Base-by-base conservation (phyloP, 2,113 vertebrate species). In the Lepisosteus oculatus region DNA sequence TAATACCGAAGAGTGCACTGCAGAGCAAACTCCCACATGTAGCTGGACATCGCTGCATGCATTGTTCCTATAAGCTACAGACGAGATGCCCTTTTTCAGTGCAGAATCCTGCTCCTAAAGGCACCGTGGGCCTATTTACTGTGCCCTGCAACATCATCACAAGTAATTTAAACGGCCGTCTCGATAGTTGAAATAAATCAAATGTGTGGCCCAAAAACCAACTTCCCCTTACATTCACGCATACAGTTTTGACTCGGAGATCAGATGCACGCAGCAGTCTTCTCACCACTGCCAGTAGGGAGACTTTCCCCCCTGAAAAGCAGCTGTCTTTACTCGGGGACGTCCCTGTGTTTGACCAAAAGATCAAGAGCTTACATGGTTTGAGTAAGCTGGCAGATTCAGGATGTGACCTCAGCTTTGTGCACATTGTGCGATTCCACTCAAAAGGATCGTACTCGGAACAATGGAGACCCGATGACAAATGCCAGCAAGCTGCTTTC, bases 341-440 rank as follows among this genome's bases (percentile, higher is more conserved):
- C 64, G 42, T 15, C 43, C 13, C 61, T 41, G 29, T 43, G 17
- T 62, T 61, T 62, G 69, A 62, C 61, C 57, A 70, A 61, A 70
- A 42, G 17, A 55, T 9, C 15, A 47, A 12, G 47, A 9, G 17
- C 13, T 51, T 64, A 61, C 63, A 57, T n/a, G 17, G 55, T 41
- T 72, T 67, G 56, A 65, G 6, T 15, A 51, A 51, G 11, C 71
- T 6, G 43, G 8, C 8, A 43, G 54, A 43, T 9, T 62, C 69
- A 29, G 44, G 44, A 70, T 61, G 15, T 51, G 61, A 71, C 62
- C 70, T 65, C 61, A 65, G 47, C 29, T 61, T 14, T 3, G 47
- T n/a, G 61, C 13, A 8, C 1, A 62, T 55, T 11, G 43, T 8
- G 61, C 5, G 59, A 47, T 0, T 13, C 15, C 43, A 43, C 57